Conservation (phyloP, 2,113 vertebrate species). For the Penelope pileata region DNA sequence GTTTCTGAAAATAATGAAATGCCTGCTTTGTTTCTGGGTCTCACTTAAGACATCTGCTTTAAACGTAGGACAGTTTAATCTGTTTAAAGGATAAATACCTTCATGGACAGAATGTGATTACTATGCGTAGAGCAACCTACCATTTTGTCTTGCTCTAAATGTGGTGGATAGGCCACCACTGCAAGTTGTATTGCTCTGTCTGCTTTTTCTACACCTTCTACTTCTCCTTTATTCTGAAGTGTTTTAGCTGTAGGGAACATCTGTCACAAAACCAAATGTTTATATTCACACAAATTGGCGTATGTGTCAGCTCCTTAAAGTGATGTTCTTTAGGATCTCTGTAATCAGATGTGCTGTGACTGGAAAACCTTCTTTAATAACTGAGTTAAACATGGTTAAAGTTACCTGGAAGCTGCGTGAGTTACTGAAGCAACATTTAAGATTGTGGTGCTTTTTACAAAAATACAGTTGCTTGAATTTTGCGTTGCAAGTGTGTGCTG, state of each 20-base stretch:
- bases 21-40: slow-evolving; percentile 16
- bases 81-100: slow-evolving; percentile 34
- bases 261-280: slow-evolving; percentile 44
- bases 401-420: slow-evolving; percentile 18
- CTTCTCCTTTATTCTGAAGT: not conserved
- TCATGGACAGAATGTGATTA: slow-evolving; percentile 6
- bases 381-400: not conserved
- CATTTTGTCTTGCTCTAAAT: slow-evolving; percentile 24
- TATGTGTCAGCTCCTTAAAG: slow-evolving; percentile 30
- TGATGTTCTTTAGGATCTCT: slow-evolving; percentile 3
- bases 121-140: not conserved
- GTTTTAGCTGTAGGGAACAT: slow-evolving; percentile 45
- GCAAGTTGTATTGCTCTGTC: not conserved
- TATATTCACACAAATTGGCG: slow-evolving; percentile 22
- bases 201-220: not conserved
- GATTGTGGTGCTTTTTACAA: not conserved
- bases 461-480: slow-evolving; percentile 18
- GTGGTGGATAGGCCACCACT: not conserved
- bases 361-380: slow-evolving; percentile 49
- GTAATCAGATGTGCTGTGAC: slow-evolving; percentile 40
- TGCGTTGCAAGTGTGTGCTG: slow-evolving; percentile 1
- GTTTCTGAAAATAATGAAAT: not conserved
- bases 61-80: not conserved
- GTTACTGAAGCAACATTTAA: slow-evolving; percentile 5
- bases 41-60: slow-evolving; percentile 29